Evolutionary conservation across 2,113 vertebrate genomes (phyloP), one percentile per base, ranked within the genome.

Genomic region (Sclerurus mexicanus): DNA sequence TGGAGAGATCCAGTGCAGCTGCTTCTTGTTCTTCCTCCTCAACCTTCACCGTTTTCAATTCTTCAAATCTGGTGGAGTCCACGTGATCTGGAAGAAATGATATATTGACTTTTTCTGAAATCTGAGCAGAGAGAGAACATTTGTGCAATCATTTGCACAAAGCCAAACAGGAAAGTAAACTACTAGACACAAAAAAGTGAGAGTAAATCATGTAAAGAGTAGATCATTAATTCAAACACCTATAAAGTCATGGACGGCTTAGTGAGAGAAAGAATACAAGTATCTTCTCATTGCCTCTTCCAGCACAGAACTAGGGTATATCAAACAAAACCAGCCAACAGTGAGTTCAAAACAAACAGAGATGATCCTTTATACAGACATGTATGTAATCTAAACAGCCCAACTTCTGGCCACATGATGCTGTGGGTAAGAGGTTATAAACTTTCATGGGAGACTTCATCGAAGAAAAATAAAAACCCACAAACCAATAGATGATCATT

Each of bases 41-140:
- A 22, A 97, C 94, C 60, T 98, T 98, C 72, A 98, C 98, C 0
- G 96, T 97, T 95, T 98, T 98, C 72, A 98, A 89, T 86, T 98
- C 98, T 98, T 98, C 98, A 91, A 98, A 98, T 87, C 87, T 98
- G 50, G 97, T 93, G 0, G 96, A 95, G 83, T 97, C 97, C 49
- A 92, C 72, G 64, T 12, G 74, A 97, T 97, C 98, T 98, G 94
- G 64, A 98, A 97, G 25, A 96, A 91, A 93, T 12, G 15, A 90
- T 31, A 90, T 5, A 87, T 20, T 66, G 33, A 52, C 8, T 67
- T 74, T 18, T 91, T 33, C 59, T 83, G 10, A 93, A 72, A 44
- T 9, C 46, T 58, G 30, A 71, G 28, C 46, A 74, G 31, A 59
- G 55, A 35, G 10, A 89, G 50, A 90, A 68, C 23, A 49, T 27